Percentiles rank a stretch among this genome's conserved stretches.
phyloP scores from a whole-genome alignment of 2,113 vertebrate genomes.

The Campylomormyrus tamandua region DNA sequence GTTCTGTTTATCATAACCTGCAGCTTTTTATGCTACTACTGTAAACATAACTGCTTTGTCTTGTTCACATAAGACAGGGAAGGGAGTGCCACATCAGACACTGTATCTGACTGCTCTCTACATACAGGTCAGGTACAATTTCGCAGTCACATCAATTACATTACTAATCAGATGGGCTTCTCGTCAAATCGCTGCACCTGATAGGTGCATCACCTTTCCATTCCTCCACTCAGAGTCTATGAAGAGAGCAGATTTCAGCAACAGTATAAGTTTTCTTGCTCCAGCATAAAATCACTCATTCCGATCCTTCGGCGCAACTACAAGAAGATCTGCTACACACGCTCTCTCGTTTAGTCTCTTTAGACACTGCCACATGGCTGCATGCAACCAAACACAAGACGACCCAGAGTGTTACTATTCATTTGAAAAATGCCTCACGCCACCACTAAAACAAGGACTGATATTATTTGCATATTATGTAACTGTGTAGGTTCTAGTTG shows the following conservation, averaged over 20 bases:
- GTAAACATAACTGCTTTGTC: not conserved
- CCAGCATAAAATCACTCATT: not conserved
- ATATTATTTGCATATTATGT: not conserved
- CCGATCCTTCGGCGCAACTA: not conserved
- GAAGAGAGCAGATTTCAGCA: not conserved
- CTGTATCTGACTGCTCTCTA: not conserved
- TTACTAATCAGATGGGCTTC: not conserved
- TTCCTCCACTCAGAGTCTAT: not conserved
- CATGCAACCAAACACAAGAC: not conserved
- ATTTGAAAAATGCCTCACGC: not conserved
- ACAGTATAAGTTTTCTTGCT: not conserved
- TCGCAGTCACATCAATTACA: not conserved
- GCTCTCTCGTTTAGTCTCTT: not conserved
- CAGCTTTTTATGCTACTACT: not conserved
- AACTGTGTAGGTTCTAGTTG: not conserved
- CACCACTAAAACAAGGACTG: not conserved
- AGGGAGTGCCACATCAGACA: not conserved
- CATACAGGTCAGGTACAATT: not conserved
- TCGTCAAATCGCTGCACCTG: not conserved
- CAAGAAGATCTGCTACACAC: not conserved
- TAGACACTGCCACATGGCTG: not conserved
- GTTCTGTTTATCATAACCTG: slow-evolving; percentile 4
- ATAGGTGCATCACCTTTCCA: not conserved
- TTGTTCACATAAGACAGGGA: not conserved
- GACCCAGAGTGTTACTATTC: not conserved